A percentile compares a stretch with the other conserved stretches of the same genome.
Conservation (phyloP, 2,888 invertebrate genomes). For the Cetonia aurata region DNA sequence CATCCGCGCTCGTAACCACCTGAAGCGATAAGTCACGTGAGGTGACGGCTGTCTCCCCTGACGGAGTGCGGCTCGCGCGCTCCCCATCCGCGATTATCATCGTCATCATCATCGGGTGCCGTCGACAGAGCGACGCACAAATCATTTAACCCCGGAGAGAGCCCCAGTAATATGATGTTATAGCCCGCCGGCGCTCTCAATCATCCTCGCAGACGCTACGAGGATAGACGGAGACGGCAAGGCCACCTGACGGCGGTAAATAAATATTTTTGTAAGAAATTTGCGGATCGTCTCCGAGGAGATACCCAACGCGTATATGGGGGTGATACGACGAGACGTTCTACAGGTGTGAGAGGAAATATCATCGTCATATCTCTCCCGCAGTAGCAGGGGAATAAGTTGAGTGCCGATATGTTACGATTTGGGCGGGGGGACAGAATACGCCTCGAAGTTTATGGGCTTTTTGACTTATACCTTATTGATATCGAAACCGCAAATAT, state of each 20-base stretch:
- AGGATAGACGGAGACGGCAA: conserved; percentile 20
- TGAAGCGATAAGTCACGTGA: conserved; percentile 51
- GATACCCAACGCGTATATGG: not conserved
- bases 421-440: conserved; percentile 52
- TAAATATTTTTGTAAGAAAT: conserved; percentile 44
- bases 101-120: conserved; percentile 49
- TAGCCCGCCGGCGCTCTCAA: conserved; percentile 66
- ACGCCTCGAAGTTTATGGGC: conserved; percentile 57
- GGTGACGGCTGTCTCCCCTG: conserved; percentile 48
- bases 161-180: conserved; percentile 66
- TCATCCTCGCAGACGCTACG: conserved; percentile 58
- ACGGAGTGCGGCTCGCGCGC: conserved; percentile 2
- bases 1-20: conserved; percentile 45
- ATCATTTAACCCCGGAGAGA: conserved; percentile 63
- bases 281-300: conserved; percentile 28
- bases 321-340: conserved; percentile 12
- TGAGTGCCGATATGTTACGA: conserved; percentile 63
- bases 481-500: conserved; percentile 57
- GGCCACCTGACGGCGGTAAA: conserved; percentile 30
- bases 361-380: conserved; percentile 62
- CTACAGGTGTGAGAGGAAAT: conserved; percentile 60
- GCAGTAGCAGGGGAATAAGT: conserved; percentile 47
- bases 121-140: conserved; percentile 62
- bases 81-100: conserved; percentile 5
- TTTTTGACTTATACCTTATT: conserved; percentile 62